phyloP scores from a whole-genome alignment of 2,888 invertebrate genomes.

The Apodemia hepburni region DNA sequence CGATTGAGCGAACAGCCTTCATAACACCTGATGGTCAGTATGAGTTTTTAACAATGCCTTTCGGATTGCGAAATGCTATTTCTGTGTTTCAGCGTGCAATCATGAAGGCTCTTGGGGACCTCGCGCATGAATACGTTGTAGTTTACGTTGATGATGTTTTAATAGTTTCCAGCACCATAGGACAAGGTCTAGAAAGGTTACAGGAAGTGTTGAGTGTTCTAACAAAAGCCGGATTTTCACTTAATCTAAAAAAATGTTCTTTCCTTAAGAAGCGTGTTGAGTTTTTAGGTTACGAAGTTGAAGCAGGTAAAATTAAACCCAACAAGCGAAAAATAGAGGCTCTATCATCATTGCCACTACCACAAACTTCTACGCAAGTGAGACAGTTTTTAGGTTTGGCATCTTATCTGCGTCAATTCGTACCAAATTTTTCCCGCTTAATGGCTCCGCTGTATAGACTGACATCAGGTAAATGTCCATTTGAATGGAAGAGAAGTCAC shows the following conservation, averaged over 20 bases:
- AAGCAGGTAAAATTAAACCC: conserved; percentile 30
- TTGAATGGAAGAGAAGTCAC: conserved; percentile 9
- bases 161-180: neutral
- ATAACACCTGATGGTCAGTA: conserved; percentile 17
- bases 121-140: neutral
- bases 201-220: conserved; percentile 21
- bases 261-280: conserved; percentile 28
- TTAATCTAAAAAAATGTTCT: conserved; percentile 29
- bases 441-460: conserved; percentile 19
- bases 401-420: conserved; percentile 20
- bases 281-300: conserved; percentile 31
- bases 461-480: conserved; percentile 17
- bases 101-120: neutral
- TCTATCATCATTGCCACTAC: neutral
- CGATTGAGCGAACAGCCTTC: conserved; percentile 8
- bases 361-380: neutral
- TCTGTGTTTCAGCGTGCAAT: conserved; percentile 8
- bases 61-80: conserved; percentile 4
- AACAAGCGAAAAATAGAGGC: conserved; percentile 33
- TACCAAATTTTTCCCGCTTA: neutral
- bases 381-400: conserved; percentile 27
- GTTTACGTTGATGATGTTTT: conserved; percentile 21
- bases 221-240: conserved; percentile 26
- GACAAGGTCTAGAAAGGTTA: conserved; percentile 19
- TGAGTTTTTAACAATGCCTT: conserved; percentile 18